Evolutionary conservation across 35 echinoderm and acorn worm genomes (phyloP).

Genomic region (Eucidaris tribuloides): DNA sequence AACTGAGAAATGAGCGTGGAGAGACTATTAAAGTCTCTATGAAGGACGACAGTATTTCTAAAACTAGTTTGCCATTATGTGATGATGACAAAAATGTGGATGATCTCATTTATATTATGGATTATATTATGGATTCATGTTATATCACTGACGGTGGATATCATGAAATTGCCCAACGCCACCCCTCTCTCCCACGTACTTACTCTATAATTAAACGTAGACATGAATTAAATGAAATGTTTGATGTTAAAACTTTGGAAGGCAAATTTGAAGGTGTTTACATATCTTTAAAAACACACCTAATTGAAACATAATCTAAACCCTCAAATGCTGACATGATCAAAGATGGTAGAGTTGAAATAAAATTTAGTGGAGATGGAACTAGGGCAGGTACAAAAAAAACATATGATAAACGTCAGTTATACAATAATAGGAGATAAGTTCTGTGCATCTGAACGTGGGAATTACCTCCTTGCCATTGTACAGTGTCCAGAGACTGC

Average conservation of each 20-base stretch:
- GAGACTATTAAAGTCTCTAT: too few species aligned
- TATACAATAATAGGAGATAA: constrained; percentile 54
- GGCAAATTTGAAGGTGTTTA: constrained; percentile 49
- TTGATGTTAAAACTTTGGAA: not conserved
- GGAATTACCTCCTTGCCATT: constrained; percentile 61
- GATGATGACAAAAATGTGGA: constrained; percentile 34
- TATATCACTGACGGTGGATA: constrained; percentile 19
- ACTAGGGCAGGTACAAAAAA: constrained; percentile 39
- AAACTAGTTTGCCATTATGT: not conserved
- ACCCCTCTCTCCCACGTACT: not conserved
- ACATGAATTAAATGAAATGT: not conserved
- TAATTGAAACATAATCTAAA: constrained; percentile 24
- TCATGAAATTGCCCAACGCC: constrained; percentile 49
- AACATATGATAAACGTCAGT: constrained; percentile 38
- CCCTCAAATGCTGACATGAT: constrained; percentile 29
- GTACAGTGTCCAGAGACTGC: constrained; percentile 53
- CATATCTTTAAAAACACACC: constrained; percentile 11
- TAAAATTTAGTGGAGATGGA: constrained; percentile 55
- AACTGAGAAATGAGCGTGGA: constrained; percentile 42
- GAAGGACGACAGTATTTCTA: not conserved
- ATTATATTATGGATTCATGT: constrained; percentile 42
- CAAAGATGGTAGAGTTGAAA: constrained; percentile 31
- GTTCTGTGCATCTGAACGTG: constrained; percentile 33
- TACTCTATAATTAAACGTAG: not conserved
- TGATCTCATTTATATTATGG: too few species aligned